These are phyloP conservation scores for Apis cerana DNA, from an alignment of 1,140 invertebrate genomes.

Conservation along the genomic window DNA sequence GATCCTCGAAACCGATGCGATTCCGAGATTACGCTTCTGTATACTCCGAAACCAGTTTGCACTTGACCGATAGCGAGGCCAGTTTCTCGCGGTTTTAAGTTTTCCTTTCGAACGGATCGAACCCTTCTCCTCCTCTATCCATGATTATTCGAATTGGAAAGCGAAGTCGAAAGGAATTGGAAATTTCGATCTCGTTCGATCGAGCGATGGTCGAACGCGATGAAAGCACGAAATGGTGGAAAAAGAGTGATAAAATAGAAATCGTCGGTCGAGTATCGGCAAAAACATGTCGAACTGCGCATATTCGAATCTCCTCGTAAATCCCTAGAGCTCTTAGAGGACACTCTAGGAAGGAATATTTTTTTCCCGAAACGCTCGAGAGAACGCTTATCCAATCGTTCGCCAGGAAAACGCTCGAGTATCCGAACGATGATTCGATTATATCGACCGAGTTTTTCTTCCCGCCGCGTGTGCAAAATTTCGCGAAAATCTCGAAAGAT, in stretches of 20 bases:
- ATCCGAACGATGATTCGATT: conserved; percentile 46
- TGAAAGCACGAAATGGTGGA: conserved; percentile 30
- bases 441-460: background rate
- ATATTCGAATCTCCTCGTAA: conserved; percentile 66
- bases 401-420: background rate
- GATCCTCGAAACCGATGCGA: conserved; percentile 51
- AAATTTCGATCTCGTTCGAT: background rate
- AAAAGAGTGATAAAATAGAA: conserved; percentile 63
- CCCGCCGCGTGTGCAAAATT: background rate
- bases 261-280: conserved; percentile 59
- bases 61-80: conserved; percentile 35
- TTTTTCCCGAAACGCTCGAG: conserved; percentile 34
- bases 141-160: background rate
- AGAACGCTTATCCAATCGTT: conserved; percentile 22
- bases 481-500: background rate
- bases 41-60: conserved; percentile 43
- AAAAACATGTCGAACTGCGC: conserved; percentile 43
- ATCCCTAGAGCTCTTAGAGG: conserved; percentile 63
- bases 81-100: conserved; percentile 49
- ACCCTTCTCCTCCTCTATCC: background rate
- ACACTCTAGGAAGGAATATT: conserved; percentile 36
- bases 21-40: conserved; percentile 46
- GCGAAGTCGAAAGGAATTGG: background rate
- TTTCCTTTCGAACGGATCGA: background rate
- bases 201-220: background rate